phyloP scores from a whole-genome alignment of 2,797 vertebrate genomes.

The Hoplostethus atlanticus region DNA sequence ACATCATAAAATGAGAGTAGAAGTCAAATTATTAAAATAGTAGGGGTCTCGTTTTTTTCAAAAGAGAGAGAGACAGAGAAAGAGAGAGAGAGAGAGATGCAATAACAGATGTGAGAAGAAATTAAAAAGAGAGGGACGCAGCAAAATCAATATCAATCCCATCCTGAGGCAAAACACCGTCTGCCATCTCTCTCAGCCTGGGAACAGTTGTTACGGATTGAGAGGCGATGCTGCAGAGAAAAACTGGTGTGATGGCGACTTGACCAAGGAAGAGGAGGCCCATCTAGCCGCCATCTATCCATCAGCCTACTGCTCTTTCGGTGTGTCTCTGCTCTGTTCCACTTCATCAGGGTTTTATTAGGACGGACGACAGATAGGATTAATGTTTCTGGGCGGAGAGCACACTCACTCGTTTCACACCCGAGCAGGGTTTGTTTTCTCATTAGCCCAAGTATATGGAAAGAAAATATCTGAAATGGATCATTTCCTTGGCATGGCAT shows the following conservation, averaged over 20 bases:
- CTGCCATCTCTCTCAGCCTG: neutral
- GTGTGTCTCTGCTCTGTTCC: slow-evolving; percentile 60
- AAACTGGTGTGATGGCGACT: slow-evolving; percentile 16
- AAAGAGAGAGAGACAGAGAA: too few relatives aligned
- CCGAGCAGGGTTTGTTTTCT: slow-evolving; percentile 12
- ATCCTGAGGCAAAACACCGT: neutral
- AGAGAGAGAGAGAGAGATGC: slow-evolving; percentile 7
- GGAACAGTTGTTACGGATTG: neutral
- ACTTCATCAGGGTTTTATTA: slow-evolving; percentile 71
- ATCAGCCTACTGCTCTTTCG: slow-evolving; percentile 65
- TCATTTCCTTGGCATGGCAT: neutral
- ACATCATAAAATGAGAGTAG: too few relatives aligned
- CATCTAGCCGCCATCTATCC: slow-evolving; percentile 39
- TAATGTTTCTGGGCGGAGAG: slow-evolving; percentile 20
- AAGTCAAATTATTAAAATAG: too few relatives aligned
- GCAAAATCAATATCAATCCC: neutral
- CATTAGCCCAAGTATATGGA: slow-evolving; percentile 60
- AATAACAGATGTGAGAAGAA: too few relatives aligned
- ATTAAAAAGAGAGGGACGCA: neutral
- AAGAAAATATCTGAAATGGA: slow-evolving; percentile 18
- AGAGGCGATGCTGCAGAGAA: neutral
- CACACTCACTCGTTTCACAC: slow-evolving; percentile 28
- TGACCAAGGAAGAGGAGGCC: slow-evolving; percentile 10
- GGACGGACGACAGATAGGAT: slow-evolving; percentile 60
- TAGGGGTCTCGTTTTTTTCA: too few relatives aligned